These are phyloP conservation scores for Bellardia pandia DNA, from an alignment of 2,888 invertebrate species.

Conservation along the genomic window DNA sequence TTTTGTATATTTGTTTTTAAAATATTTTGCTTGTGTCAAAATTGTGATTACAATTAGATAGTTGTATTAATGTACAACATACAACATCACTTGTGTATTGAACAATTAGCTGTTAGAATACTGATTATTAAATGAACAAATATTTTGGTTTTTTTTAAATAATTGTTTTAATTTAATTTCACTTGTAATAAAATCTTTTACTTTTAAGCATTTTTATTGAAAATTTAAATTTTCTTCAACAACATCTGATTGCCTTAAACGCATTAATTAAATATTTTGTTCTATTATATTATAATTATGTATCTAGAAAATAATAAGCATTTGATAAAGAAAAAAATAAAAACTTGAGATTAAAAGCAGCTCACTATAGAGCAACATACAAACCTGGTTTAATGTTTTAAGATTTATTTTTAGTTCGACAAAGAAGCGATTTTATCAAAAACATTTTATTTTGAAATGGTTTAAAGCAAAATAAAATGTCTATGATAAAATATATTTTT, in stretches of 20 bases:
- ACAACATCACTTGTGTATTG: too few relatives aligned
- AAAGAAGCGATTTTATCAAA: slow-evolving; percentile 51
- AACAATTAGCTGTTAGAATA: too few relatives aligned
- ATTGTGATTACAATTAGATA: too few relatives aligned
- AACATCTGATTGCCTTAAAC: slow-evolving; percentile 48
- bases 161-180: too few relatives aligned
- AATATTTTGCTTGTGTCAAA: too few relatives aligned
- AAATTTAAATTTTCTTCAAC: not conserved
- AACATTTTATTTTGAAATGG: slow-evolving; percentile 67
- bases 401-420: slow-evolving; percentile 28
- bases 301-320: not conserved
- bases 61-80: too few relatives aligned
- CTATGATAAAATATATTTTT: slow-evolving; percentile 49
- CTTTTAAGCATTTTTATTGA: too few relatives aligned
- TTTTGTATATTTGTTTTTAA: too few relatives aligned
- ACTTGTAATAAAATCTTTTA: too few relatives aligned
- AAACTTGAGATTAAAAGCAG: slow-evolving; percentile 12
- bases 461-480: slow-evolving; percentile 57
- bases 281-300: not conserved
- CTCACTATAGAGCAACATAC: slow-evolving; percentile 65
- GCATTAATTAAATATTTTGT: not conserved
- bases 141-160: too few relatives aligned
- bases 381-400: slow-evolving; percentile 55
- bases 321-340: slow-evolving; percentile 23
- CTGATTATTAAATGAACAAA: too few relatives aligned